Base-by-base conservation (phyloP, 2,888 invertebrate genomes). In the Eustalomyia histrio region DNA sequence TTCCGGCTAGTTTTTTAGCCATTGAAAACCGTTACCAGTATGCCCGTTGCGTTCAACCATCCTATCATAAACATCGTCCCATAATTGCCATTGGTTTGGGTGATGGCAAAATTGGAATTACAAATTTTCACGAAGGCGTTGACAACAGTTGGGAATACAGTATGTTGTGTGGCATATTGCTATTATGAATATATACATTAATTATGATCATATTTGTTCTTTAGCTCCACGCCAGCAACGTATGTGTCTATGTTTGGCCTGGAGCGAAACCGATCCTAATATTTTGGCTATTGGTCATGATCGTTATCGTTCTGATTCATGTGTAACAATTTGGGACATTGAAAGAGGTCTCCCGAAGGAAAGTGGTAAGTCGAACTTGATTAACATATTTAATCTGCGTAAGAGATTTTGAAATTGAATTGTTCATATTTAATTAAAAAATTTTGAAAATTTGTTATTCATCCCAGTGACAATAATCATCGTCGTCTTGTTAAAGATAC, bases 261-360 rank as follows among this genome's bases (percentile, higher is more conserved):
- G 98, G 97, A 97, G 96, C 90, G 95, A 95, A 35, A 90, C 93
- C 12, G 97, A 98, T 85, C 93, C 93, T 21, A 95, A 96, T 89
- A 92, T 97, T 85, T 91, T 98, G 78, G 97, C 96, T 0, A 95
- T 95, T 71, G 98, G 97, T 0, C 92, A 98, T 86, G 98, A 98
- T 86, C 97, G 96, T 88, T 95, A 97, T 88, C 93, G 97, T 82
- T 95, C 95, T 47, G 98, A 98, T 90, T 94, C 95, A 89, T 97
- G 96, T 76, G 94, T 98, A 52, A 92, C 97, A 8, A 92, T 98
- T 60, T 99, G 98, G 97, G 98, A 99, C 90, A 94, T 88, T 50
- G 90, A 88, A 57, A 87, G 86, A 8, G 90, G 91, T 4, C 83
- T 88, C 17, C 89, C 90, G 12, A 90, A 90, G 72, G 91, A 90